A percentile compares a stretch with the other conserved stretches of the same genome.
These are phyloP conservation scores for Sylvia borin DNA, from an alignment of 2,797 vertebrate species.

Conservation along the genomic window DNA sequence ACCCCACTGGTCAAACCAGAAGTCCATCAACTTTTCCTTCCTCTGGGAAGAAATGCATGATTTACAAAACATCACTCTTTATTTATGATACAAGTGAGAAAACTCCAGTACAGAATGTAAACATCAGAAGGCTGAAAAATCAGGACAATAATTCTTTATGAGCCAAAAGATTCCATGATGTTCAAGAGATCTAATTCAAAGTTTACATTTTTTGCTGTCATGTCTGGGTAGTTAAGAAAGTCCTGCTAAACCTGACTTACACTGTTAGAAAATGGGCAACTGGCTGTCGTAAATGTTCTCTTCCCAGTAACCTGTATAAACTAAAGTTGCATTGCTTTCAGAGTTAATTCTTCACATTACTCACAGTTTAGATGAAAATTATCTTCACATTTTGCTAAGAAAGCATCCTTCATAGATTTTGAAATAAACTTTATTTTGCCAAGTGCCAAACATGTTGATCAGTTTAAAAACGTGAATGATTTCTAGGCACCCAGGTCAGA, in stretches of 20 bases:
- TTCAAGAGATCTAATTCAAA: not conserved
- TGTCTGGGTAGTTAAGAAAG: not conserved
- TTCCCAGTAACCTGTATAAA: not conserved
- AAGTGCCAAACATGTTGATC: not conserved
- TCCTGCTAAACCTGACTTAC: not conserved
- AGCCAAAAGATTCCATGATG: not conserved
- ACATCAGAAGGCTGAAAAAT: too few species aligned
- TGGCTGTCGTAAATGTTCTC: not conserved
- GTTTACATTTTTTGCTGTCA: not conserved
- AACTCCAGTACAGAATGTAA: too few species aligned
- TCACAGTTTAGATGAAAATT: not conserved
- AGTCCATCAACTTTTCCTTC: too few species aligned
- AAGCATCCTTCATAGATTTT: not conserved
- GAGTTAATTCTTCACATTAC: not conserved
- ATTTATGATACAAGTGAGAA: too few species aligned
- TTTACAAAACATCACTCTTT: too few species aligned
- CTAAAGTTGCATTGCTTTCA: not conserved
- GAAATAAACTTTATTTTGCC: not conserved
- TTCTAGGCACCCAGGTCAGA: not conserved
- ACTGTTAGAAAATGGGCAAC: not conserved
- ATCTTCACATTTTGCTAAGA: not conserved
- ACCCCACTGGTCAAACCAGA: too few species aligned
- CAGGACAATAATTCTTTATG: not conserved
- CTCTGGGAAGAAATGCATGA: too few species aligned
- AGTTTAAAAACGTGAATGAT: not conserved